Base-by-base conservation (phyloP, 2,113 vertebrate species). In the Brachyhypopomus occidentalis region DNA sequence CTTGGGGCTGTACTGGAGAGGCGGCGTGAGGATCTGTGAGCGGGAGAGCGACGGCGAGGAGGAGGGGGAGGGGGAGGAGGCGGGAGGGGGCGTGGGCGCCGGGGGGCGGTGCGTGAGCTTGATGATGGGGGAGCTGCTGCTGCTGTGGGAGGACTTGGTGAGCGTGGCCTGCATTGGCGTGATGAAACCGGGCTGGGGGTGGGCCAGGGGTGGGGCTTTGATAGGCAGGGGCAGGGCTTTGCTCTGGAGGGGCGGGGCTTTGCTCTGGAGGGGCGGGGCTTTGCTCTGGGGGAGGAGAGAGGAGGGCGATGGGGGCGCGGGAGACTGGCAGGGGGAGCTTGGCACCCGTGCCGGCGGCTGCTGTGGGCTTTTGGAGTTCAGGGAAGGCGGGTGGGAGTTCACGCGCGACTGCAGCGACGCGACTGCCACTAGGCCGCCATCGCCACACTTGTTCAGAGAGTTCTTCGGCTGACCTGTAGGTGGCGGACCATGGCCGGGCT, bases 111-210 rank as follows among this genome's bases (percentile, higher is more conserved):
- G 92, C 34, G 91, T 93, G 80, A 94, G 92, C 64, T 93, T 94
- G 64, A 94, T 92, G 82, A 93, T 91, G 80, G 92, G 89, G 1
- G 92, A 87, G 87, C 87, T 92, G 85, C 87, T 92, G 85, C 87
- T 94, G 88, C 90, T 93, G 89, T 92, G 93, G 72, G 93, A 92
- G 63, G 93, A 92, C 88, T 92, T 94, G 12, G 93, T 93, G 67
- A 94, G 89, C 0, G 93, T 94, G 89, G 90, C 93, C 89, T 94
- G 93, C 93, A 94, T 93, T 60, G 93, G 93, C 0, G 93, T 94
- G 85, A 94, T 93, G 85, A 94, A 93, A 84, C 92, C 92, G 30
- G 92, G 58, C 92, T 94, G 91, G 45, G 59, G 82, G 74, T 83
- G 80, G 30, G 36, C 12, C 25, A 79, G 88, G 85, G 67, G 85